Evolutionary conservation across 2,888 invertebrate genomes (phyloP).

Genomic region (Pachliopta kotzebuea): DNA sequence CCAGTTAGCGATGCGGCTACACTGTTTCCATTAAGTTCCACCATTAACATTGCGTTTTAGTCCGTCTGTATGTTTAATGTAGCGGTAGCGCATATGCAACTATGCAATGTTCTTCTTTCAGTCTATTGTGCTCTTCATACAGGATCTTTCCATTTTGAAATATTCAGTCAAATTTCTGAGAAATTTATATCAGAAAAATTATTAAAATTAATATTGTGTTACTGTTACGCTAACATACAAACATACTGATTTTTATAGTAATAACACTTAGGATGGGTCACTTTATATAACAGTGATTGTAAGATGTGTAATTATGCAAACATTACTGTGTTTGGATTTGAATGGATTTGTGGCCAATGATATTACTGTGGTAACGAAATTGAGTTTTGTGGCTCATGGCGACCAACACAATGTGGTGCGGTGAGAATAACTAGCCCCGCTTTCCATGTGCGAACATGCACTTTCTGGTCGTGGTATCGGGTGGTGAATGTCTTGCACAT

Average conservation of each 20-base stretch:
- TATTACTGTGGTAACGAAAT: too few species aligned
- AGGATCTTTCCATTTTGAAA: not conserved
- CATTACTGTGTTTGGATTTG: too few species aligned
- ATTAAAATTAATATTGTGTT: not conserved
- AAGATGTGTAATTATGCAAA: too few species aligned
- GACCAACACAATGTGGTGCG: too few species aligned
- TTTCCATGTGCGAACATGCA: too few species aligned
- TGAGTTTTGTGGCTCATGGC: too few species aligned
- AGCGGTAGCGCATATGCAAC: constrained; percentile 1
- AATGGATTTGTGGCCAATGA: too few species aligned
- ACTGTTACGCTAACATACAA: not conserved
- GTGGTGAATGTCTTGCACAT: not conserved
- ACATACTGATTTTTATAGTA: not conserved
- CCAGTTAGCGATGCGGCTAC: constrained; percentile 75
- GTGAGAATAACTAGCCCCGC: too few species aligned
- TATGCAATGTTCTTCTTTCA: not conserved
- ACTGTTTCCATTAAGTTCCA: constrained; percentile 65
- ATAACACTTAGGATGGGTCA: not conserved
- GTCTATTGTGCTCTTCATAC: not conserved
- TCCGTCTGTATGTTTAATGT: constrained; percentile 16
- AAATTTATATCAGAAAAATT: not conserved
- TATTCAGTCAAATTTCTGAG: not conserved
- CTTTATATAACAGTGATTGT: too few species aligned
- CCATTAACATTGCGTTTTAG: constrained; percentile 38
- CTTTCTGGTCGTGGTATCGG: too few species aligned